Evolutionary conservation across 1,140 invertebrate genomes (phyloP).

Genomic region (Bradysia coprophila): DNA sequence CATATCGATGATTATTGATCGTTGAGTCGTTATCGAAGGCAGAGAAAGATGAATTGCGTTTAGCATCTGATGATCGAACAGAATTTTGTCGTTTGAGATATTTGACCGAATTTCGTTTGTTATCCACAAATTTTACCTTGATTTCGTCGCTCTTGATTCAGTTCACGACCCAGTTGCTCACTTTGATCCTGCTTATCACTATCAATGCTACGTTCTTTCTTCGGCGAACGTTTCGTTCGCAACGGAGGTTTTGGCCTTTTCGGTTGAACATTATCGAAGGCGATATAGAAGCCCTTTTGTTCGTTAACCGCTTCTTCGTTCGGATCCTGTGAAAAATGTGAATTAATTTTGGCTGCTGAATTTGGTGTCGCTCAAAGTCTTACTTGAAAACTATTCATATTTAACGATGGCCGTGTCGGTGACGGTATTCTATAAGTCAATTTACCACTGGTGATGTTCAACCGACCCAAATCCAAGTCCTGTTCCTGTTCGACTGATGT

Average conservation of each 20-base stretch:
- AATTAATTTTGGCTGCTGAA: slow-evolving; percentile 11
- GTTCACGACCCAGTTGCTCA: slow-evolving; percentile 26
- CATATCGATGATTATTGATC: neutral
- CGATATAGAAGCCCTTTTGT: slow-evolving; percentile 89
- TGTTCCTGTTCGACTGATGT: slow-evolving; percentile 26
- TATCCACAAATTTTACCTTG: slow-evolving; percentile 3
- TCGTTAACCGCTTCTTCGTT: slow-evolving; percentile 30
- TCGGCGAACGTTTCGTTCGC: slow-evolving; percentile 55
- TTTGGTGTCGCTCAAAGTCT: neutral
- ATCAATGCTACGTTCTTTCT: slow-evolving; percentile 39
- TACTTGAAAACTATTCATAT: slow-evolving; percentile 52
- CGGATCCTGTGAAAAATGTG: slow-evolving; percentile 19
- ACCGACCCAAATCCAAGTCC: slow-evolving; percentile 39
- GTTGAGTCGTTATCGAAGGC: neutral
- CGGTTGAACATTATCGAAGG: slow-evolving; percentile 72
- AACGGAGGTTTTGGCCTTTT: slow-evolving; percentile 77
- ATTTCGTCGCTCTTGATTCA: slow-evolving; percentile 8
- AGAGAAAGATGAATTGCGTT: neutral
- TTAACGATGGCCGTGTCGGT: slow-evolving; percentile 47
- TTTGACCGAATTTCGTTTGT: too few species aligned
- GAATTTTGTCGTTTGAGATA: too few species aligned
- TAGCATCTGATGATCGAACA: too few species aligned
- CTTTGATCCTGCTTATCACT: slow-evolving; percentile 24
- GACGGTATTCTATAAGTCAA: slow-evolving; percentile 74
- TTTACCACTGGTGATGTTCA: slow-evolving; percentile 72